Evolutionary conservation across 2,797 vertebrate species (phyloP), one percentile per base, ranked within the genome.

Genomic region (Tiaroga cobitis): DNA sequence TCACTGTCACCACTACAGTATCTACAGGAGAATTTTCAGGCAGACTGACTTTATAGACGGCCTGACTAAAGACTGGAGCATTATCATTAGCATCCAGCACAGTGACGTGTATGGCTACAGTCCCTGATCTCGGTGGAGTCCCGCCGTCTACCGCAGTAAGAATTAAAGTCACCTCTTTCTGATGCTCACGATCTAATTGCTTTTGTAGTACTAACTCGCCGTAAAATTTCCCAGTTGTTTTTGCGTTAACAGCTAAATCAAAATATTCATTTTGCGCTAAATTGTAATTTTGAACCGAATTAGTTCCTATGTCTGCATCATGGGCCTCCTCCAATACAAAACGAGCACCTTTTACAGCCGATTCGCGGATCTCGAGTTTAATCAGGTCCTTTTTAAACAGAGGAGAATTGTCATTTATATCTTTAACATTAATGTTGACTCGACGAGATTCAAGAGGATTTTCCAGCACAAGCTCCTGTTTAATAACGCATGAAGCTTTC

Each of bases 71-170:
- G 4, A 63, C 61, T 63, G 94, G 94, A 9, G 89, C 87, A 78
- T 95, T 95, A 88, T 95, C 94, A 88, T 94, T 95, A 10, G 87
- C 90, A 88, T 95, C 94, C 18, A 92, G 39, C 21, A 95, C 92
- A 82, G 86, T 87, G 34, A 95, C 88, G 2, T 88, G 88, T 80
- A 95, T 90, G 32, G 59, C 15, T 41, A 91, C 63, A 59, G 86
- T 92, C 5, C 91, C 89, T 37, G 92, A 93, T 94, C 87, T 93
- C 82, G 87, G 91, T 61, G 94, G 93, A 87, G 87, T 90, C 29
- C 46, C 94, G n/a, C 91, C 92, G 84, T 94, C 94, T 84, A 78
- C 88, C 34, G 94, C 95, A 74, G 79, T 87, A 9, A 95, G 86
- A n/a, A 92, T 72, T 82, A 95, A 90, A 43, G 82, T 85, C 7